phyloP scores from a whole-genome alignment of 2,797 vertebrate species.

The Notamacropus eugenii region DNA sequence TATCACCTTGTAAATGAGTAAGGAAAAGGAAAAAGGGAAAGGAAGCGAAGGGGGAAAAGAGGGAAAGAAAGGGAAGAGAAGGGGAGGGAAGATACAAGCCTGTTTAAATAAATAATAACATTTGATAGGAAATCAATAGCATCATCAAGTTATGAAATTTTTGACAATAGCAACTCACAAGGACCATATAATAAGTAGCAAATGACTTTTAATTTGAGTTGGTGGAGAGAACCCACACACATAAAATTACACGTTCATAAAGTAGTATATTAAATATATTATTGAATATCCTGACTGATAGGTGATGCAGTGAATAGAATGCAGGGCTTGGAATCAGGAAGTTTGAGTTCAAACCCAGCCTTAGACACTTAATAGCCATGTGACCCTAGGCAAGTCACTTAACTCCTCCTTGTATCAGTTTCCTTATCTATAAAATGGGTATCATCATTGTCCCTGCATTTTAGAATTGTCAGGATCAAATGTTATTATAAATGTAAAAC shows the following conservation, averaged over 20 bases:
- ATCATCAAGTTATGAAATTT: background rate
- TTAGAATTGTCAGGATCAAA: background rate
- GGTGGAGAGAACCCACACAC: background rate
- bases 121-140: too few species aligned
- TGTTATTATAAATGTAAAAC: background rate
- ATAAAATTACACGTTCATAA: background rate
- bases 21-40: too few species aligned
- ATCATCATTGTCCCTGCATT: background rate
- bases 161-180: background rate
- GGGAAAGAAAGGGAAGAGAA: too few species aligned
- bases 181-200: background rate
- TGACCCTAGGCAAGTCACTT: background rate
- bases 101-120: too few species aligned
- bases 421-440: background rate
- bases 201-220: background rate
- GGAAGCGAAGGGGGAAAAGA: too few species aligned
- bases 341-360: background rate
- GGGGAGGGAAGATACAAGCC: too few species aligned
- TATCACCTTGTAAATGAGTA: too few species aligned
- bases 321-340: background rate
- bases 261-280: background rate
- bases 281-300: background rate
- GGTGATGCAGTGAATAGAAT: background rate
- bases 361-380: background rate
- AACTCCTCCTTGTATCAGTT: background rate